These are phyloP conservation scores for Engystomops pustulosus DNA, from an alignment of 2,113 vertebrate species.

Conservation along the genomic window DNA sequence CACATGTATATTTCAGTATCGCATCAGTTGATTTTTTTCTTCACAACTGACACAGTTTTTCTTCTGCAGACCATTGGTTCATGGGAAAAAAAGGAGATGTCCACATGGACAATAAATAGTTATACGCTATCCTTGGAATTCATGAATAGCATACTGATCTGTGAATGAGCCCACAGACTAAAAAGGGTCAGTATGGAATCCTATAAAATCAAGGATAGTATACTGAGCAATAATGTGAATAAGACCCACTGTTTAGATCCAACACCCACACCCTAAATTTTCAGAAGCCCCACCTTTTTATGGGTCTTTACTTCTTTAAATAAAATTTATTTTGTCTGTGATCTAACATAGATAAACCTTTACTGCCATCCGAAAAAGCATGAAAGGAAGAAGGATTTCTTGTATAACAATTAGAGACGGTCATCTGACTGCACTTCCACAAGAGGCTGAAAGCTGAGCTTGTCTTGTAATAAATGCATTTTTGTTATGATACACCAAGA, in stretches of 20 bases:
- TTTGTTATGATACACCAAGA: constrained; percentile 50
- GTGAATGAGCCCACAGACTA: no score
- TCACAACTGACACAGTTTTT: no score
- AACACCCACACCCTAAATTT: background rate
- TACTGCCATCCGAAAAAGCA: background rate
- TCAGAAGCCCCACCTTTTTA: background rate
- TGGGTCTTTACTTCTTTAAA: background rate
- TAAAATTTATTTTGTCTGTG: background rate
- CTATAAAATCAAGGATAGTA: no score
- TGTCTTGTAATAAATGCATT: constrained; percentile 52
- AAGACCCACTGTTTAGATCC: background rate
- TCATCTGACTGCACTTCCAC: constrained; percentile 37
- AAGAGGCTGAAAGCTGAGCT: constrained; percentile 22
- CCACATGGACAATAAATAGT: no score
- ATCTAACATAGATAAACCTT: background rate
- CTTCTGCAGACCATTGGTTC: no score
- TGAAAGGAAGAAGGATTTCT: constrained; percentile 17
- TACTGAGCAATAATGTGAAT: no score
- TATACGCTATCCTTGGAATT: no score
- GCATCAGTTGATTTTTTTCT: no score
- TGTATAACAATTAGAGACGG: constrained; percentile 37
- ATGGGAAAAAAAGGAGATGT: no score
- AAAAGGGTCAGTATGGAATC: no score
- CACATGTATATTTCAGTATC: no score
- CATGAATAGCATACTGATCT: no score